Evolutionary conservation across 92 coral and sea anemone genomes (phyloP), one percentile per base, ranked within the genome.

Genomic region (Epizoanthus illoricatus): DNA sequence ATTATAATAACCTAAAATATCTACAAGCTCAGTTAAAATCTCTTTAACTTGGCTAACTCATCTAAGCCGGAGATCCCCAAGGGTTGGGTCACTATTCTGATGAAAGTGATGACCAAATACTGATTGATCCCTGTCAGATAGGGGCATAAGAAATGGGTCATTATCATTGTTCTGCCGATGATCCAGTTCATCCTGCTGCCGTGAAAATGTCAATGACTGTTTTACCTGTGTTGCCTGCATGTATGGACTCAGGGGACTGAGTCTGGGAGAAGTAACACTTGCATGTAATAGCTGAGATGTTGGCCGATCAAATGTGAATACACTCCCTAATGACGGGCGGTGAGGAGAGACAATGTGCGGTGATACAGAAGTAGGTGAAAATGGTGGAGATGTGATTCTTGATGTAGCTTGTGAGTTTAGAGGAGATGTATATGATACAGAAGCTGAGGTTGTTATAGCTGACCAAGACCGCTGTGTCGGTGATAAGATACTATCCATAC

Each of bases 161-260:
- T 45, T 72, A 24, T 90, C 90, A 52, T 69, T 65, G 58, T 86
- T 83, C 58, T 87, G 71, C 17, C 71, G 71, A 45, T 88, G 84
- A 69, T 93, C 97, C 49, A 93, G 86, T 4, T 88, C 97, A 7
- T 58, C 81, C 47, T 81, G 87, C 17, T 88, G 87, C 33, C 85
- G 92, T 41, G 89, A 90, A 82, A 83, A 79, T 43, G 89, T 76
- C 10, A 80, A 84, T 15, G 90, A 47, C 64, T 86, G 94, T 81
- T 93, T 93, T 2, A 91, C 49, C 15, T 90, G 91, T 7, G 86
- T 74, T 17, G 84, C 49, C 23, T 92, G 96, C 7, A 95, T 85
- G 84, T 84, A 91, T 5, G 99, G 91, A 64, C 97, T 96, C 20
- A 89, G 92, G 0, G 98, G 98, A 69, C 97, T 93, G 49, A 95